phyloP scores from a whole-genome alignment of 2,888 invertebrate species.

The Drosophila prolongata region DNA sequence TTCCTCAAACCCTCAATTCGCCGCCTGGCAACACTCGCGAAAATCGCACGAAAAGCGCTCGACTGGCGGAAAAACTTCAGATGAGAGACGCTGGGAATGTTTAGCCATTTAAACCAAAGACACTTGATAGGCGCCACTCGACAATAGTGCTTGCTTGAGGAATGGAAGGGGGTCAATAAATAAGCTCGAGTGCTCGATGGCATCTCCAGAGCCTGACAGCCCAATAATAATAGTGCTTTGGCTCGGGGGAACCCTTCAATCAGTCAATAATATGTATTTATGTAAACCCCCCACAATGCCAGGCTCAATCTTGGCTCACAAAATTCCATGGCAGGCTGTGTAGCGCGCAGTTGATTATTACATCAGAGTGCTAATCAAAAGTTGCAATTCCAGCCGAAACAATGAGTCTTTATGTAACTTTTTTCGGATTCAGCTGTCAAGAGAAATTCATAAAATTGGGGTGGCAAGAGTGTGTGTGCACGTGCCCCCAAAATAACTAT shows the following conservation, averaged over 20 bases:
- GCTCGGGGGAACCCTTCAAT: slow-evolving; percentile 52
- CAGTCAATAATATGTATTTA: slow-evolving; percentile 61
- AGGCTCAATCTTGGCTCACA: background rate
- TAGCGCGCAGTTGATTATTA: slow-evolving; percentile 58
- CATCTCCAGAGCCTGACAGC: slow-evolving; percentile 44
- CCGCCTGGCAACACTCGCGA: slow-evolving; percentile 23
- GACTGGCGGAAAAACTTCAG: slow-evolving; percentile 23
- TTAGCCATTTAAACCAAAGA: slow-evolving; percentile 48
- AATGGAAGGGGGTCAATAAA: slow-evolving; percentile 56
- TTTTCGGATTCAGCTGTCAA: slow-evolving; percentile 51
- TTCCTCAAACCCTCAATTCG: slow-evolving; percentile 42
- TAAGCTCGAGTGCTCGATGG: slow-evolving; percentile 56
- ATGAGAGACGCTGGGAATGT: slow-evolving; percentile 43
- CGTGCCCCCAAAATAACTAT: slow-evolving; percentile 69
- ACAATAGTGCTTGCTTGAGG: slow-evolving; percentile 33
- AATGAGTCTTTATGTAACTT: slow-evolving; percentile 47
- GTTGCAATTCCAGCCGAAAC: slow-evolving; percentile 56
- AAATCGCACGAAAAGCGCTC: slow-evolving; percentile 35
- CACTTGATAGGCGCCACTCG: slow-evolving; percentile 32
- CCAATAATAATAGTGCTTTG: slow-evolving; percentile 42
- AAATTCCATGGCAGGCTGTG: slow-evolving; percentile 6
- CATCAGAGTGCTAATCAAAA: slow-evolving; percentile 71
- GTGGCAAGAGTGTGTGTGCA: slow-evolving; percentile 35
- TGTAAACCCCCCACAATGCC: slow-evolving; percentile 7
- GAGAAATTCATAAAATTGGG: slow-evolving; percentile 54